Conservation (phyloP, 2,888 invertebrate genomes). For the Drosophila putrida region DNA sequence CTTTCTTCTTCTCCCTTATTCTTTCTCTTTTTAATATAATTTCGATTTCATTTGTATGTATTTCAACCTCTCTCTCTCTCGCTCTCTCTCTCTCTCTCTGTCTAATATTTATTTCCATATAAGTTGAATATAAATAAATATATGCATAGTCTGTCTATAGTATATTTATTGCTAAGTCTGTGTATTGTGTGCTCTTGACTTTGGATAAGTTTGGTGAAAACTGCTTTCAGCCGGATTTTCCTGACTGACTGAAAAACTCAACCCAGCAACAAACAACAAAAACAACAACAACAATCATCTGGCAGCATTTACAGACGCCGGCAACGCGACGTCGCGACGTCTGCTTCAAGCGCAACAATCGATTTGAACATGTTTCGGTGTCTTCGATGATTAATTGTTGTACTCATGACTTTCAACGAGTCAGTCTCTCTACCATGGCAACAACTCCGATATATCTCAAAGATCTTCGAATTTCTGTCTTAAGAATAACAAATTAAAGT, state of each 20-base stretch:
- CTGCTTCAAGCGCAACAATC: slow-evolving; percentile 42
- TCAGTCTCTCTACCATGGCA: neutral
- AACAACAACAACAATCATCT: neutral
- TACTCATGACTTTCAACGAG: neutral
- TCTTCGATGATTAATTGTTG: slow-evolving; percentile 28
- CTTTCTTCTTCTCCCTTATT: neutral
- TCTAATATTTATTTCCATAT: slow-evolving; percentile 24
- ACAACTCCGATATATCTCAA: neutral
- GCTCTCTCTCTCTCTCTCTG: neutral
- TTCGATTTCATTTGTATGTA: slow-evolving; percentile 54
- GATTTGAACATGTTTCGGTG: slow-evolving; percentile 44
- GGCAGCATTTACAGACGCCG: slow-evolving; percentile 36
- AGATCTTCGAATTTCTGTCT: no score
- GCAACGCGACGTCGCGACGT: slow-evolving; percentile 17
- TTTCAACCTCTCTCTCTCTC: slow-evolving; percentile 27
- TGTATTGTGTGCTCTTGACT: slow-evolving; percentile 66
- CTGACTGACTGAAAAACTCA: slow-evolving; percentile 22
- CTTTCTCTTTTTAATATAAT: slow-evolving; percentile 42
- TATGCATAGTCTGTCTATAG: slow-evolving; percentile 7
- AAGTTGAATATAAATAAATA: slow-evolving; percentile 5
- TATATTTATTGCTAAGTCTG: slow-evolving; percentile 40
- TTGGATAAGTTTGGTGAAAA: slow-evolving; percentile 82
- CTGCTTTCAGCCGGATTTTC: slow-evolving; percentile 82
- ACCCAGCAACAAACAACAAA: slow-evolving; percentile 5
- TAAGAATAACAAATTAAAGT: no score